Base-by-base conservation (phyloP, 2,113 vertebrate species). In the Octodon degus region DNA sequence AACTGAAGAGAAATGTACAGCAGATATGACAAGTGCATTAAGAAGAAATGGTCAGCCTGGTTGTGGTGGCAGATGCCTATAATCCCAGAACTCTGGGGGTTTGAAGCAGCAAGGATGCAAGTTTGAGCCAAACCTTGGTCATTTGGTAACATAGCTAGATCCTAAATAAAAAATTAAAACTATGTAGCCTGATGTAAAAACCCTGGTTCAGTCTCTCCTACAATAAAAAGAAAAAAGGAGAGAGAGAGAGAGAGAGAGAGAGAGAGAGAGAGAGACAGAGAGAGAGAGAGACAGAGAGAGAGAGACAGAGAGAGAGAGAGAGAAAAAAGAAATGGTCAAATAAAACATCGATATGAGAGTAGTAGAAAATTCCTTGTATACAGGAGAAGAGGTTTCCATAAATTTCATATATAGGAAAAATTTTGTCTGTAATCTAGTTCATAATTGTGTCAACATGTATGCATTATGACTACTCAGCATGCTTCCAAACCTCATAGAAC, bases 221-320 rank as follows among this genome's bases (percentile, higher is more conserved):
- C 13, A 1, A 43, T 43, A 43, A 76, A 76, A 40, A 74, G 9
- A 24, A 37, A 25, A 2, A 12, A 5, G 22, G 9, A 70, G 34
- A 7, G 17, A 20, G 14, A 34, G 32, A n/a, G 2, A n/a, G 6
- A n/a, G 14, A n/a, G 6, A 11, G 17, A 20, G 4, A 8, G 4
- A 24, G 24, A 27, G 13, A 47, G 27, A 12, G 25, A 13, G 4
- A 25, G 27, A 40, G 25, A 47, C n/a, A n/a, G n/a, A n/a, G n/a
- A 70, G 34, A 7, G 17, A 19, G 14, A 34, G 30, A n/a, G 2
- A 34, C 5, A n/a, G 14, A n/a, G 5, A 10, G 16, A 20, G 3
- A 7, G 4, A 11, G 24, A 27, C 7, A 47, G 27, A 12, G 25
- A 14, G 2, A 27, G 27, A 40, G 17, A 47, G 13, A 2, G 7